These are phyloP conservation scores for Peucedramus taeniatus DNA, from an alignment of 2,113 vertebrate species.

Conservation along the genomic window DNA sequence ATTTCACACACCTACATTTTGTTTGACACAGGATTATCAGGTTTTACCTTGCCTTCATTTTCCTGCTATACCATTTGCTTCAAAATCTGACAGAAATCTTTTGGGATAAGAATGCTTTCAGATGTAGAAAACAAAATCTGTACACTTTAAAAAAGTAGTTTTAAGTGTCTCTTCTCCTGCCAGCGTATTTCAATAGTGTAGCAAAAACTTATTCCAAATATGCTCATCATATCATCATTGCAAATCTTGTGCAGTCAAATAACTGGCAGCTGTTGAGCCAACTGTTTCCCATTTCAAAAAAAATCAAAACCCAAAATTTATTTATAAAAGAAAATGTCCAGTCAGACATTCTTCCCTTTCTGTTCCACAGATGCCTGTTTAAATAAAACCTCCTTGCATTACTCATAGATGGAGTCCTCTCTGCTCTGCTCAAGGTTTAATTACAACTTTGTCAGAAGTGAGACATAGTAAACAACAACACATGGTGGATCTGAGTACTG, in stretches of 20 bases:
- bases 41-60: neutral
- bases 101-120: neutral
- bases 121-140: neutral
- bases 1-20: neutral
- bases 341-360: neutral
- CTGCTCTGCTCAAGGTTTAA: neutral
- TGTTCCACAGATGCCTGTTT: slow-evolving; percentile 7
- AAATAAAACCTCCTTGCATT: neutral
- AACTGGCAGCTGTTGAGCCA: slow-evolving; percentile 32
- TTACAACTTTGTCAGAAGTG: neutral
- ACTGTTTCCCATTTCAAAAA: slow-evolving; percentile 21
- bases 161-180: neutral
- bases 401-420: neutral
- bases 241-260: slow-evolving; percentile 20
- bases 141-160: neutral
- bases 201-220: slow-evolving; percentile 14
- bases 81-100: neutral
- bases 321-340: slow-evolving; percentile 30
- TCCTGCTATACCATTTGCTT: neutral
- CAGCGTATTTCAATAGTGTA: neutral
- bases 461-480: neutral
- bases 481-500: neutral
- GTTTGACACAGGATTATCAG: neutral
- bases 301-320: neutral
- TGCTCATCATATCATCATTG: neutral